phyloP scores from a whole-genome alignment of 2,888 invertebrate genomes.

The Nebria salina region DNA sequence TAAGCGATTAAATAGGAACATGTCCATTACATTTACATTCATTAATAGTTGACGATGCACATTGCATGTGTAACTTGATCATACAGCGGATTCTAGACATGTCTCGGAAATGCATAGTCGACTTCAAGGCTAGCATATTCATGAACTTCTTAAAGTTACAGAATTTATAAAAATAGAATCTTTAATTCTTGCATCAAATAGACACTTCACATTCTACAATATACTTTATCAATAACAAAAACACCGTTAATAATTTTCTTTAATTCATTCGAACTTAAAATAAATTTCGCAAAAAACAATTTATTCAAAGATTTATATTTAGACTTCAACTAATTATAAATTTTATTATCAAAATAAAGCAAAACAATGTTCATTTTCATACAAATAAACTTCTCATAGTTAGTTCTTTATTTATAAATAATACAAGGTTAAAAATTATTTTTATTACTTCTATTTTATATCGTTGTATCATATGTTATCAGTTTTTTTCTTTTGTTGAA shows the following conservation, averaged over 20 bases:
- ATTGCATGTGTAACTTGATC: constrained; percentile 15
- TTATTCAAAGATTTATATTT: no score
- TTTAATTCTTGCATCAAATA: not conserved
- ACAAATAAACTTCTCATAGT: not conserved
- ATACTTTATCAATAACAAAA: no score
- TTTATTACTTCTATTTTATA: not conserved
- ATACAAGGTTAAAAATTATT: not conserved
- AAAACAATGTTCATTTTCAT: not conserved
- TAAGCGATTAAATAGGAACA: constrained; percentile 7
- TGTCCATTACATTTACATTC: constrained; percentile 5
- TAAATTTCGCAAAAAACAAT: no score
- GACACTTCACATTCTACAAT: no score
- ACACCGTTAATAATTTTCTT: no score
- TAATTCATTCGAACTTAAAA: not conserved
- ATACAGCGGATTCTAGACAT: constrained; percentile 4
- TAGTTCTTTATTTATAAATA: not conserved
- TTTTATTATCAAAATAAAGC: not conserved
- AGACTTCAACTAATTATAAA: not conserved
- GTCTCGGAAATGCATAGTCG: not conserved
- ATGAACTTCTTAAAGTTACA: not conserved
- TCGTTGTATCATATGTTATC: not conserved
- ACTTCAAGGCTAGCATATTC: not conserved
- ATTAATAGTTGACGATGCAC: constrained; percentile 17
- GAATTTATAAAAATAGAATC: not conserved
- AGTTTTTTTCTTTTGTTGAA: not conserved